phyloP scores from a whole-genome alignment of 2,888 invertebrate genomes.

The Tetragonula carbonaria region DNA sequence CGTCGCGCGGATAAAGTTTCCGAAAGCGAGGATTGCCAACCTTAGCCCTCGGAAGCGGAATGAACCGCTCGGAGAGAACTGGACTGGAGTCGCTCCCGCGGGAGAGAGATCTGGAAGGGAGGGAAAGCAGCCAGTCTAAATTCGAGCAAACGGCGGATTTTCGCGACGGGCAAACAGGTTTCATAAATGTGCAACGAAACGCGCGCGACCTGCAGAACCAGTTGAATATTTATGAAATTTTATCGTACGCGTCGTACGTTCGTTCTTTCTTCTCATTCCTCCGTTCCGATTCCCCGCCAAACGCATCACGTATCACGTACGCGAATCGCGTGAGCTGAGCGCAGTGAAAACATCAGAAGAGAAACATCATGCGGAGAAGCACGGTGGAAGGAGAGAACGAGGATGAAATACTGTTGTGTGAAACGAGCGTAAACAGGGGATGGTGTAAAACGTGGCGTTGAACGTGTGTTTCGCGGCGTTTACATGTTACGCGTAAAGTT shows the following conservation, averaged over 20 bases:
- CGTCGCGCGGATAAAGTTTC: no score
- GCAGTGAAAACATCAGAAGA: no score
- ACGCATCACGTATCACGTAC: neutral
- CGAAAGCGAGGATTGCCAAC: no score
- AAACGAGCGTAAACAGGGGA: no score
- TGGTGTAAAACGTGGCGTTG: no score
- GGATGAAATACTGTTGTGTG: neutral
- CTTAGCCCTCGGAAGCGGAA: neutral
- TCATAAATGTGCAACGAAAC: constrained; percentile 40
- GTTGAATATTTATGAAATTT: constrained; percentile 48
- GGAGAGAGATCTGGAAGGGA: neutral
- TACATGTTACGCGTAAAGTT: no score
- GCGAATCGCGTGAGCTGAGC: neutral
- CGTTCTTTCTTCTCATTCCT: neutral
- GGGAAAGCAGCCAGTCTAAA: neutral
- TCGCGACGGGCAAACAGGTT: constrained; percentile 16
- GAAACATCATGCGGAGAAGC: no score
- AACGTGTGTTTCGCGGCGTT: no score
- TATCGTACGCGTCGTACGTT: neutral
- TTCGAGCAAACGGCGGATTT: constrained; percentile 11
- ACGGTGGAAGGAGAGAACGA: neutral
- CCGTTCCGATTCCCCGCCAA: neutral
- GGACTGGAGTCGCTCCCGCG: neutral
- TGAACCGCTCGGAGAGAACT: no score
- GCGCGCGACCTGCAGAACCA: neutral